Evolutionary conservation across 1,140 invertebrate species (phyloP).

Genomic region (Trissolcus basalis): DNA sequence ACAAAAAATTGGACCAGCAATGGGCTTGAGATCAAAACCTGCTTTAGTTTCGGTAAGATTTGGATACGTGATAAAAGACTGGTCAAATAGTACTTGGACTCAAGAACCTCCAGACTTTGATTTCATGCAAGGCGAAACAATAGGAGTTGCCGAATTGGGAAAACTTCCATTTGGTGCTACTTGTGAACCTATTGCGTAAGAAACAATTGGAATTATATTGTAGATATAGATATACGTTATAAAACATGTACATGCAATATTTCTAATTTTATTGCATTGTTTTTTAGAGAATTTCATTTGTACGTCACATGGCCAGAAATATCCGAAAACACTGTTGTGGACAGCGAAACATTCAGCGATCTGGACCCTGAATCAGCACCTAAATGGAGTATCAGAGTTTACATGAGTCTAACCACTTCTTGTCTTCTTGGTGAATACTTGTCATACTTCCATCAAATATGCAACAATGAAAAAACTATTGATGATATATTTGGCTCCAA

Average conservation of each 20-base stretch:
- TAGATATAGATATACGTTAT: neutral
- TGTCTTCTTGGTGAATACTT: constrained; percentile 83
- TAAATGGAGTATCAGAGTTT: constrained; percentile 83
- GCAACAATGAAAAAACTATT: constrained; percentile 72
- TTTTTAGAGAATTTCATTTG: constrained; percentile 82
- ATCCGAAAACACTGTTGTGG: constrained; percentile 90
- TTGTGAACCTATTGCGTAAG: constrained; percentile 84
- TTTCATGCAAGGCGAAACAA: constrained; percentile 79
- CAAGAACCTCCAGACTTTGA: constrained; percentile 85
- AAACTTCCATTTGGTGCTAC: constrained; percentile 89
- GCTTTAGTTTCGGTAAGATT: constrained; percentile 87
- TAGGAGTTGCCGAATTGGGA: constrained; percentile 77
- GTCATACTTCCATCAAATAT: constrained; percentile 77
- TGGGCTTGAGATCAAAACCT: constrained; percentile 78
- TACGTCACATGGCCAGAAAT: constrained; percentile 92
- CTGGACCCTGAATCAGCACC: constrained; percentile 91
- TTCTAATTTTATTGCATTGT: constrained; percentile 11
- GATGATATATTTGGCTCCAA: constrained; percentile 79
- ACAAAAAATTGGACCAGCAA: constrained; percentile 82
- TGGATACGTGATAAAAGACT: constrained; percentile 87
- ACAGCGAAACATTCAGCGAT: constrained; percentile 91
- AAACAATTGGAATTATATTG: constrained; percentile 1
- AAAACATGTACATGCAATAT: neutral
- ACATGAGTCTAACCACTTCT: constrained; percentile 78
- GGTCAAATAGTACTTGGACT: constrained; percentile 81